Evolutionary conservation across 2,888 invertebrate genomes (phyloP).

Genomic region (Perizoma affinitatum): DNA sequence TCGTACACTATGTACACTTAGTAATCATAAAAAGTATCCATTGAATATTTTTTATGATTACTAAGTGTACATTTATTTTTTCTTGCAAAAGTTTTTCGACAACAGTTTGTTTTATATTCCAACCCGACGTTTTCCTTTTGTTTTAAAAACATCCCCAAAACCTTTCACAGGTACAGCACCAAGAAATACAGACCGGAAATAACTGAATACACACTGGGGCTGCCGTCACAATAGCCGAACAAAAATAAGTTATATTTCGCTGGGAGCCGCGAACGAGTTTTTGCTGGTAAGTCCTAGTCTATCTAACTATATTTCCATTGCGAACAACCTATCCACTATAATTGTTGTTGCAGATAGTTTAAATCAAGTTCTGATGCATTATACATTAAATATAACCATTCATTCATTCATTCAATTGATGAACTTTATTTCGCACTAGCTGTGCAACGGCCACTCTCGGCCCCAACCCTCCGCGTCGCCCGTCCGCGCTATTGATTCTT

Average conservation of each 20-base stretch:
- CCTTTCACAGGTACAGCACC: conserved; percentile 10
- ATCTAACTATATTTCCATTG: too few relatives aligned
- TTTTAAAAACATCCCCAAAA: conserved; percentile 13
- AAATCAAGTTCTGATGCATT: conserved; percentile 7
- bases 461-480: too few relatives aligned
- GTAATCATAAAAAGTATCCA: too few relatives aligned
- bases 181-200: conserved; percentile 23
- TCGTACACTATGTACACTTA: too few relatives aligned
- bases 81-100: not conserved
- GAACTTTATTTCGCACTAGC: not conserved
- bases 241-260: conserved; percentile 17
- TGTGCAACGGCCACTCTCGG: too few relatives aligned
- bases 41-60: too few relatives aligned
- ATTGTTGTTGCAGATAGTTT: not conserved
- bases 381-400: too few relatives aligned
- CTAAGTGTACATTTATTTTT: too few relatives aligned
- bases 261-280: conserved; percentile 11
- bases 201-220: conserved; percentile 14
- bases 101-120: not conserved
- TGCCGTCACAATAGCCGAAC: conserved; percentile 10
- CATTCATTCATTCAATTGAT: conserved; percentile 6
- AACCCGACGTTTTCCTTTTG: conserved; percentile 4
- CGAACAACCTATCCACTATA: conserved; percentile 9
- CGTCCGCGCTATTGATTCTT: too few relatives aligned
- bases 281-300: not conserved